phyloP scores from a whole-genome alignment of 92 coral and sea anemone genomes.

The Pocillopora grandis region DNA sequence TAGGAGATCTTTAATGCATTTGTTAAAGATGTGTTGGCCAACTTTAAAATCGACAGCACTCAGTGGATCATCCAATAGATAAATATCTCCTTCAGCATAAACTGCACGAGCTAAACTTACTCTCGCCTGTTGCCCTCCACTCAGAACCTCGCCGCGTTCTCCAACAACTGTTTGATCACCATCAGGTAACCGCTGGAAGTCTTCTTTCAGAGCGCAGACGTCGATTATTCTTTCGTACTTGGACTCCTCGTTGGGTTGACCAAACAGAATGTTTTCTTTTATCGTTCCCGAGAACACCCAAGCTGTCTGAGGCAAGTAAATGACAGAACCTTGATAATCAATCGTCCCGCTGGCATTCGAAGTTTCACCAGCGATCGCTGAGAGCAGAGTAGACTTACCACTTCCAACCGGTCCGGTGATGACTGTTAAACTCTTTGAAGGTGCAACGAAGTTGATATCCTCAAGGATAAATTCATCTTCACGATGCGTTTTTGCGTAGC shows the following conservation, averaged over 20 bases:
- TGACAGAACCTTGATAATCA: slow-evolving; percentile 13
- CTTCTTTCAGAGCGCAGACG: slow-evolving; percentile 48
- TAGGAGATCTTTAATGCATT: too few relatives aligned
- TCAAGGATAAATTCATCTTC: slow-evolving; percentile 1
- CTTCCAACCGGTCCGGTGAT: slow-evolving; percentile 46
- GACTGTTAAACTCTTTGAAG: slow-evolving; percentile 5
- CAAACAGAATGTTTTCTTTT: slow-evolving; percentile 41
- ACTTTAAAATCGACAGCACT: too few relatives aligned
- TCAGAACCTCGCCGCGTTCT: slow-evolving; percentile 1
- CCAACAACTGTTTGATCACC: neutral
- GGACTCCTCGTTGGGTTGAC: slow-evolving; percentile 31
- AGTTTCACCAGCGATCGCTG: slow-evolving; percentile 41
- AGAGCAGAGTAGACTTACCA: slow-evolving; percentile 49
- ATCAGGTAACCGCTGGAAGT: neutral
- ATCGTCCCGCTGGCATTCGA: slow-evolving; percentile 16
- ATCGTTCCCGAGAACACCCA: slow-evolving; percentile 60
- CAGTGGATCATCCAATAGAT: too few relatives aligned
- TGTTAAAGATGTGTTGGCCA: too few relatives aligned
- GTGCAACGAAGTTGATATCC: neutral
- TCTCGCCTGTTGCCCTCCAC: neutral
- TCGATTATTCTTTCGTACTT: slow-evolving; percentile 48
- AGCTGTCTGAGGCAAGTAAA: slow-evolving; percentile 50
- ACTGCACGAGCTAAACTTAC: too few relatives aligned
- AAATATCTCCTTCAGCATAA: too few relatives aligned
- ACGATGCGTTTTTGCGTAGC: neutral